Evolutionary conservation across 1,140 invertebrate species (phyloP).

Genomic region (Mamestra configurata): DNA sequence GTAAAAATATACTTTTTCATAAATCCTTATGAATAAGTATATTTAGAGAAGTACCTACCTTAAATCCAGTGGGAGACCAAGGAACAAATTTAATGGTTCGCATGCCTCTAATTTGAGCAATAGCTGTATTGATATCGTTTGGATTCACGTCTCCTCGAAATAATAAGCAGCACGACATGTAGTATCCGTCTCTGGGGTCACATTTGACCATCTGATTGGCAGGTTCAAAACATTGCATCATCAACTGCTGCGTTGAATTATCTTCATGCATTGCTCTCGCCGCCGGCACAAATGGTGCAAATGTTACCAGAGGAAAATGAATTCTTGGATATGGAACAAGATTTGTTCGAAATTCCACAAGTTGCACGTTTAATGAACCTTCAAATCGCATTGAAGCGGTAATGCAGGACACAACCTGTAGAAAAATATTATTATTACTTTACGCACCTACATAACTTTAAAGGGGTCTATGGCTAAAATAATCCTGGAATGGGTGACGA

Average conservation of each 20-base stretch:
- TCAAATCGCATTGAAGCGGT: slow-evolving; percentile 95
- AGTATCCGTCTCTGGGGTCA: slow-evolving; percentile 90
- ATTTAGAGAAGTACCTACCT: slow-evolving; percentile 72
- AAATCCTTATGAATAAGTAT: no score
- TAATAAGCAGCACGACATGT: slow-evolving; percentile 93
- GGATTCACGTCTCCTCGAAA: slow-evolving; percentile 91
- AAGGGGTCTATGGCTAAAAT: no score
- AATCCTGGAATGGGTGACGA: no score
- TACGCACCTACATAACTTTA: background rate
- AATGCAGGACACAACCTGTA: slow-evolving; percentile 91
- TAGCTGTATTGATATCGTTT: slow-evolving; percentile 92
- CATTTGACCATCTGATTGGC: slow-evolving; percentile 95
- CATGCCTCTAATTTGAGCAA: slow-evolving; percentile 91
- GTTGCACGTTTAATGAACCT: slow-evolving; percentile 94
- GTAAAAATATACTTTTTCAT: no score
- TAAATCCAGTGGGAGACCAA: slow-evolving; percentile 93
- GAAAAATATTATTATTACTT: slow-evolving; percentile 7
- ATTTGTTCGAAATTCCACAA: slow-evolving; percentile 94
- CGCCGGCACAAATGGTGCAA: slow-evolving; percentile 92
- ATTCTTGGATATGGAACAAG: slow-evolving; percentile 93
- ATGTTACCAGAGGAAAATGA: slow-evolving; percentile 93
- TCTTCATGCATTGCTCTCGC: slow-evolving; percentile 92
- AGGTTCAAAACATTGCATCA: slow-evolving; percentile 94
- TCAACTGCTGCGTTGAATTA: slow-evolving; percentile 91
- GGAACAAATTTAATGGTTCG: slow-evolving; percentile 91